Percentiles rank a stretch among this genome's conserved stretches.
Evolutionary conservation across 1,140 invertebrate genomes (phyloP).

Genomic region (Thaumetopoea pityocampa): DNA sequence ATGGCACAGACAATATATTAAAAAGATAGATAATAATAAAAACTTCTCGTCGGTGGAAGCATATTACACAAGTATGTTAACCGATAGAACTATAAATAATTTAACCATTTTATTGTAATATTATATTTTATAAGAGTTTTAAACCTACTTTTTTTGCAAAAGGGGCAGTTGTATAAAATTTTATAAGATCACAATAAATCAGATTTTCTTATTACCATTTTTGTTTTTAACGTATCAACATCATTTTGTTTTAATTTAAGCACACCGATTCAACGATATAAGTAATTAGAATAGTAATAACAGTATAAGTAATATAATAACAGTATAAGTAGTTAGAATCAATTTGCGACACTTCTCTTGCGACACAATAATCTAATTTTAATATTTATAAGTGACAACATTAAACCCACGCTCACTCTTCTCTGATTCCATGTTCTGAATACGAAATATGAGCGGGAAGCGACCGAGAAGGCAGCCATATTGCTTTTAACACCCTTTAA

Average conservation of each 20-base stretch:
- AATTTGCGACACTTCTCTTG: slow-evolving; percentile 51
- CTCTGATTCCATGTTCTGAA: slow-evolving; percentile 54
- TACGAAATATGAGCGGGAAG: slow-evolving; percentile 59
- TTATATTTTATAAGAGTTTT: no score
- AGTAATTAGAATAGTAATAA: no score
- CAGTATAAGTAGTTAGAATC: slow-evolving; percentile 42
- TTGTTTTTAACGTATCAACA: not conserved
- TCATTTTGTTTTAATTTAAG: not conserved
- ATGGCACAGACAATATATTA: no score
- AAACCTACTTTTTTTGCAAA: no score
- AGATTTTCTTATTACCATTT: not conserved
- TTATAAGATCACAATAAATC: no score
- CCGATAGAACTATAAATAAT: no score
- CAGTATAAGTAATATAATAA: no score
- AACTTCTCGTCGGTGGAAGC: no score
- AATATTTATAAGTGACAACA: slow-evolving; percentile 67
- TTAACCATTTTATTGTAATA: no score
- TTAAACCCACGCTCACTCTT: slow-evolving; percentile 53
- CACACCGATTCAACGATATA: not conserved
- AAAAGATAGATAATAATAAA: no score
- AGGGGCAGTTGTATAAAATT: no score
- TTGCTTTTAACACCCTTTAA: slow-evolving; percentile 69
- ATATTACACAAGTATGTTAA: no score
- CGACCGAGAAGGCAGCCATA: slow-evolving; percentile 51
- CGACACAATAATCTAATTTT: slow-evolving; percentile 63